Conservation (phyloP, 2,113 vertebrate species). For the Heptranchias perlo region DNA sequence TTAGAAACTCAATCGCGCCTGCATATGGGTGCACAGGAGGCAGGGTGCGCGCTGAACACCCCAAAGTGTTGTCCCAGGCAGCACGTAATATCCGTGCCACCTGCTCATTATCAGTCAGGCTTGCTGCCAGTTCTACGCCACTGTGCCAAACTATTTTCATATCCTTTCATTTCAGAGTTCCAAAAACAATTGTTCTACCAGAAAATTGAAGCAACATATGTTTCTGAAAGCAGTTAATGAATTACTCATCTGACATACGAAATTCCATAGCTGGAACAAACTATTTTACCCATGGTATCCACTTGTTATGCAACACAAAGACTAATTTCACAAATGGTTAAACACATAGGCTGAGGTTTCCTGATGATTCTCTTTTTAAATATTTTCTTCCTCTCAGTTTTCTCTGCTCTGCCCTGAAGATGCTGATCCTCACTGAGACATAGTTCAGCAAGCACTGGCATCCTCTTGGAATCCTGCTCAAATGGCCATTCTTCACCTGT, state of each 20-base stretch:
- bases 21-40: not conserved
- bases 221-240: not conserved
- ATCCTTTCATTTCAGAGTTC: not conserved
- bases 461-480: not conserved
- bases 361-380: not conserved
- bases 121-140: not conserved
- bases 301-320: not conserved
- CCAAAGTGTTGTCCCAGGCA: not conserved
- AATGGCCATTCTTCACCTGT: not conserved
- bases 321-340: constrained; percentile 17
- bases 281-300: not conserved
- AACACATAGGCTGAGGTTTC: constrained; percentile 13
- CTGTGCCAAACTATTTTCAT: not conserved
- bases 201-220: constrained; percentile 1
- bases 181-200: not conserved
- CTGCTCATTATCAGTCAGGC: not conserved
- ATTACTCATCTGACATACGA: not conserved
- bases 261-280: not conserved
- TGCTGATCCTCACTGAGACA: not conserved
- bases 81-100: not conserved
- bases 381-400: not conserved
- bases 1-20: not conserved
- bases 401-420: not conserved
- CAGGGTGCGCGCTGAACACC: not conserved
- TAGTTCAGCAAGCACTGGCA: not conserved